Evolutionary conservation across 2,797 vertebrate genomes (phyloP).

Genomic region (Lutjanus campechanus): DNA sequence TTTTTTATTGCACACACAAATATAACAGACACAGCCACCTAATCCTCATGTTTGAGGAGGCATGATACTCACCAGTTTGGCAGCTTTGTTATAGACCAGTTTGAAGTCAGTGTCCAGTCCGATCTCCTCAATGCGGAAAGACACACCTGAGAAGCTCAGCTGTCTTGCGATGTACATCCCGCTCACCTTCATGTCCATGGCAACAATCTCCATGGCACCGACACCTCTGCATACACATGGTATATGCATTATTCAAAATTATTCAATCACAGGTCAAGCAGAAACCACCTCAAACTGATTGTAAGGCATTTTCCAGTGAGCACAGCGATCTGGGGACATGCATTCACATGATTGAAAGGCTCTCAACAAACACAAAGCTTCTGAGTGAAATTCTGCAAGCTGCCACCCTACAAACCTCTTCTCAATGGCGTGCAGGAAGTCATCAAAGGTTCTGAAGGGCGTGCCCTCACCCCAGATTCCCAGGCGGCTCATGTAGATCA

Average conservation of each 20-base stretch:
- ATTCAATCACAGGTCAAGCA: slow-evolving; percentile 24
- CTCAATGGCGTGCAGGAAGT: slow-evolving; percentile 97
- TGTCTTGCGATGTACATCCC: slow-evolving; percentile 99
- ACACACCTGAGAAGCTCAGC: slow-evolving; percentile 98
- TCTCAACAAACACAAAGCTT: not conserved
- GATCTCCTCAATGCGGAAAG: slow-evolving; percentile 97
- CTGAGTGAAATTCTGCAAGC: slow-evolving; percentile 1
- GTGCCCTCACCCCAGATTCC: slow-evolving; percentile 99
- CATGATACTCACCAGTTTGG: slow-evolving; percentile 90
- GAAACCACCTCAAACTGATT: slow-evolving; percentile 6
- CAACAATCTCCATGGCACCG: slow-evolving; percentile 99
- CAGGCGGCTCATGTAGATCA: slow-evolving; percentile 99
- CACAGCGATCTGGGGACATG: not conserved
- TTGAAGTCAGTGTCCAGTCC: slow-evolving; percentile 92
- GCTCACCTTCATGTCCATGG: slow-evolving; percentile 99
- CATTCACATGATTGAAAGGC: slow-evolving; percentile 5
- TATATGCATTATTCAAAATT: slow-evolving; percentile 46
- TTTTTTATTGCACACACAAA: not conserved
- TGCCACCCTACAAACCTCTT: slow-evolving; percentile 89
- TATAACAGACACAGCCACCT: not conserved
- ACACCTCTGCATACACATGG: slow-evolving; percentile 89
- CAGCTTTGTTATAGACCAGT: slow-evolving; percentile 94
- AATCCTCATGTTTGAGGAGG: not conserved
- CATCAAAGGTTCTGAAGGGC: slow-evolving; percentile 94
- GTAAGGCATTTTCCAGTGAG: slow-evolving; percentile 21